These are phyloP conservation scores for Bufo bufo DNA, from an alignment of 2,113 vertebrate genomes.

Conservation along the genomic window DNA sequence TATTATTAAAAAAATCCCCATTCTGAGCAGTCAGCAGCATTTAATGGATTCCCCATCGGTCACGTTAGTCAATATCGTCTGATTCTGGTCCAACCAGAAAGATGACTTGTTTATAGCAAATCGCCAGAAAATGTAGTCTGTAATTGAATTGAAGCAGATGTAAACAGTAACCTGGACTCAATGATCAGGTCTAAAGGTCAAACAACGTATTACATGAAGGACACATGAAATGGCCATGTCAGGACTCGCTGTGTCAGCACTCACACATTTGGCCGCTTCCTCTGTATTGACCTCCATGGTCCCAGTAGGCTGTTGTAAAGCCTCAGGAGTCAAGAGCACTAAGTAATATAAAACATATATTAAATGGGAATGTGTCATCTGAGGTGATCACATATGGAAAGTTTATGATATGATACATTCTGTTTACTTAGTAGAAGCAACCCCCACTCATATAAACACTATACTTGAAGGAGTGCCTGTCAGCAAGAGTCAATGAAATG, in stretches of 20 bases:
- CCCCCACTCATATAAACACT: too few relatives aligned
- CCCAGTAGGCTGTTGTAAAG: background rate
- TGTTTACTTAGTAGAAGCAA: background rate
- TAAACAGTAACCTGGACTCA: slow-evolving; percentile 34
- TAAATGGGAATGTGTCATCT: background rate
- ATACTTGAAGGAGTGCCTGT: too few relatives aligned
- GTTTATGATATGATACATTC: too few relatives aligned
- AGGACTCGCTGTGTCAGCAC: background rate
- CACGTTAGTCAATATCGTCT: slow-evolving; percentile 14
- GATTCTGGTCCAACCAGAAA: slow-evolving; percentile 21
- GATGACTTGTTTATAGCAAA: slow-evolving; percentile 44
- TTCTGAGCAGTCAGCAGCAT: background rate
- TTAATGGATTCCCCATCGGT: background rate
- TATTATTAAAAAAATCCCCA: background rate
- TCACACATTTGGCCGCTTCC: background rate
- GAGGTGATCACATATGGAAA: background rate
- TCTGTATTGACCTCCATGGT: background rate
- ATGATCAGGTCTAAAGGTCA: slow-evolving; percentile 38
- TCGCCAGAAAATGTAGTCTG: slow-evolving; percentile 15
- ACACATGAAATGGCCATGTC: slow-evolving; percentile 19
- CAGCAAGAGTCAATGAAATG: too few relatives aligned
- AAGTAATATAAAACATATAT: background rate
- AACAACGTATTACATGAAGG: background rate
- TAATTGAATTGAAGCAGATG: slow-evolving; percentile 48
- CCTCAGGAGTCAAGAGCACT: background rate